Evolutionary conservation across 2,113 vertebrate species (phyloP).

Genomic region (Nannospalax galili): DNA sequence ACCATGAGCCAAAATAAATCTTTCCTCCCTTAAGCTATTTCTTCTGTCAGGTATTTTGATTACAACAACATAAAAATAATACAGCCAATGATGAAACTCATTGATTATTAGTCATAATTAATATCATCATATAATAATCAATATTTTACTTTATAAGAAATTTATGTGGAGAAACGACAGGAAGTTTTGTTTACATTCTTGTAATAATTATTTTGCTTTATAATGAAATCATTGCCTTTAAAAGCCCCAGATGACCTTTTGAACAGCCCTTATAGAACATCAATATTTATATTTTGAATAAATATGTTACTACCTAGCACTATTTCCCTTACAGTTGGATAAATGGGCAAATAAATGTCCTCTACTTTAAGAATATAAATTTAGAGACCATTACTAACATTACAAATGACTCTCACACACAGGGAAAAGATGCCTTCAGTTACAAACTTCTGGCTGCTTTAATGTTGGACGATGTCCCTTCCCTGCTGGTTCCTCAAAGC

Average conservation of each 20-base stretch:
- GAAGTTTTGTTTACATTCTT: neutral
- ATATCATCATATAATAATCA: constrained; percentile 12
- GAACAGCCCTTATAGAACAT: neutral
- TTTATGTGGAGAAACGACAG: constrained; percentile 18
- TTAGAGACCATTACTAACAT: constrained; percentile 17
- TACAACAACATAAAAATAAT: neutral
- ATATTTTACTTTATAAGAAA: neutral
- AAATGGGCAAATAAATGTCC: neutral
- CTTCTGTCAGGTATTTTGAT: neutral
- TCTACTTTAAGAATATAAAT: constrained; percentile 41
- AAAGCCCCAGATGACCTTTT: constrained; percentile 4
- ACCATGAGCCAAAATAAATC: neutral
- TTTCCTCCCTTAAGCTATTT: neutral
- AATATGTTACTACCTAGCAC: neutral
- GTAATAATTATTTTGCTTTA: constrained; percentile 27
- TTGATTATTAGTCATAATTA: constrained; percentile 15
- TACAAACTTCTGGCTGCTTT: neutral
- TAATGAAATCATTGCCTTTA: constrained; percentile 17
- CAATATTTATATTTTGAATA: constrained; percentile 45
- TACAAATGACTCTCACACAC: neutral
- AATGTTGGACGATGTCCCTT: too few relatives aligned
- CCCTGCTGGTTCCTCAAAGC: neutral
- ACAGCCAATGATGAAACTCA: neutral
- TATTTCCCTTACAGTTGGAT: neutral
- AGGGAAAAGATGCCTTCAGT: neutral